Evolutionary conservation across 2,797 vertebrate species (phyloP).

Genomic region (Craterocephalus amniculus): DNA sequence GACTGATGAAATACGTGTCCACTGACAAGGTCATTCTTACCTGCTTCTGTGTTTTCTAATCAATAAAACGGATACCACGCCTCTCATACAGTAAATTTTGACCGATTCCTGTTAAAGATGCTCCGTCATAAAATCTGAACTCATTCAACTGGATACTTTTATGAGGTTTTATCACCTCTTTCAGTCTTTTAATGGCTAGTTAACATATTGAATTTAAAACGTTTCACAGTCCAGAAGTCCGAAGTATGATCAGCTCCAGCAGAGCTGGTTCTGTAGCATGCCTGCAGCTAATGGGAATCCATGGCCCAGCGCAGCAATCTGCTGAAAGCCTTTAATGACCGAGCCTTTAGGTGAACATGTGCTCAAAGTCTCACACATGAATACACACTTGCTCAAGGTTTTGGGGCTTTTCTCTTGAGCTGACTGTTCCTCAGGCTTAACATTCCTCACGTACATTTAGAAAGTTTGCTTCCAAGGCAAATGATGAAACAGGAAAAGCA

Average conservation of each 20-base stretch:
- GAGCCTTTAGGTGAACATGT: constrained; percentile 35
- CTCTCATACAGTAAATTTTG: not conserved
- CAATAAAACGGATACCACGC: too few species aligned
- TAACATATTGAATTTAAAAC: not conserved
- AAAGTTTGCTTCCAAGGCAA: constrained; percentile 1
- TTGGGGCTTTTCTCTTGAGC: constrained; percentile 31
- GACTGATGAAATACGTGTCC: not conserved
- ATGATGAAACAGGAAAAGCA: not conserved
- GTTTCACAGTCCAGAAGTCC: too few species aligned
- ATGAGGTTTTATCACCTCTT: not conserved
- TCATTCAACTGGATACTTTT: not conserved
- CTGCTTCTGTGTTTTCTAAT: too few species aligned
- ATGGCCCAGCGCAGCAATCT: constrained; percentile 28
- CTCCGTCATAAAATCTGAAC: not conserved
- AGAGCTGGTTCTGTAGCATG: constrained; percentile 8
- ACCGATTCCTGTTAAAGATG: too few species aligned
- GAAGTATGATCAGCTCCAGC: constrained; percentile 2
- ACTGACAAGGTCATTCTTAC: too few species aligned
- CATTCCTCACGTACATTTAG: constrained; percentile 42
- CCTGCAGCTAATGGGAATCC: constrained; percentile 34
- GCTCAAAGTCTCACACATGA: constrained; percentile 3
- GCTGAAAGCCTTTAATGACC: constrained; percentile 50
- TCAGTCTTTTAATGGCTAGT: not conserved
- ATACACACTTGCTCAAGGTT: constrained; percentile 27
- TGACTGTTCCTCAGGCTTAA: constrained; percentile 22